Evolutionary conservation across 2,888 invertebrate genomes (phyloP).

Genomic region (Cacoxenus indagator): DNA sequence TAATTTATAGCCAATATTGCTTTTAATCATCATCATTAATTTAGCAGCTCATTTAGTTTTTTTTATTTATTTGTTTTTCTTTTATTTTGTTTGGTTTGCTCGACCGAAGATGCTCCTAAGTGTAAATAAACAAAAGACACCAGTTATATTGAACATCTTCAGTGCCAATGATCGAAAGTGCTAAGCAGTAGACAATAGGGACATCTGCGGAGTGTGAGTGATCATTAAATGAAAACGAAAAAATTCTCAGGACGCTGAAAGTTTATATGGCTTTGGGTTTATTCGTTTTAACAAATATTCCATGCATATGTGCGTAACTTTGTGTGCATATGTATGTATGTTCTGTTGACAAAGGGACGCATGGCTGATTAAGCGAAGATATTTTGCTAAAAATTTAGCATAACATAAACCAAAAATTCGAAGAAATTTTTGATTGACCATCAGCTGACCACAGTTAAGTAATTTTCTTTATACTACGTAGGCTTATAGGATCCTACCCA

Average conservation of each 20-base stretch:
- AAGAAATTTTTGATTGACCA: too few species aligned
- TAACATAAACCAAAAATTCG: too few species aligned
- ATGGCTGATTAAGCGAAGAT: too few species aligned
- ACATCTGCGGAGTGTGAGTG: slow-evolving; percentile 2
- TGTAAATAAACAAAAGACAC: background rate
- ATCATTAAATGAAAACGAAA: background rate
- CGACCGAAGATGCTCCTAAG: slow-evolving; percentile 35
- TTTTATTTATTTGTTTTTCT: background rate
- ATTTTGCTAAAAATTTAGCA: too few species aligned
- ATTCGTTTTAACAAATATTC: background rate
- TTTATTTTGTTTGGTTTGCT: slow-evolving; percentile 49
- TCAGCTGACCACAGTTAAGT: too few species aligned
- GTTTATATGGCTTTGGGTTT: background rate
- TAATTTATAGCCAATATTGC: background rate
- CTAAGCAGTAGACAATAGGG: slow-evolving; percentile 13
- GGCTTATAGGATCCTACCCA: too few species aligned
- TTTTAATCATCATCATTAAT: too few species aligned
- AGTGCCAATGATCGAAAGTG: background rate
- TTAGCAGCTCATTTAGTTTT: slow-evolving; percentile 4
- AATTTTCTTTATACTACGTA: too few species aligned
- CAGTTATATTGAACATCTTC: background rate
- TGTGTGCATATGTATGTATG: background rate
- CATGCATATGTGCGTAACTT: too few species aligned
- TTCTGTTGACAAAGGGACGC: too few species aligned
- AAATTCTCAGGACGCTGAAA: background rate